Evolutionary conservation across 1,140 invertebrate species (phyloP), one percentile per base, ranked within the genome.

Genomic region (Saccostrea echinata): DNA sequence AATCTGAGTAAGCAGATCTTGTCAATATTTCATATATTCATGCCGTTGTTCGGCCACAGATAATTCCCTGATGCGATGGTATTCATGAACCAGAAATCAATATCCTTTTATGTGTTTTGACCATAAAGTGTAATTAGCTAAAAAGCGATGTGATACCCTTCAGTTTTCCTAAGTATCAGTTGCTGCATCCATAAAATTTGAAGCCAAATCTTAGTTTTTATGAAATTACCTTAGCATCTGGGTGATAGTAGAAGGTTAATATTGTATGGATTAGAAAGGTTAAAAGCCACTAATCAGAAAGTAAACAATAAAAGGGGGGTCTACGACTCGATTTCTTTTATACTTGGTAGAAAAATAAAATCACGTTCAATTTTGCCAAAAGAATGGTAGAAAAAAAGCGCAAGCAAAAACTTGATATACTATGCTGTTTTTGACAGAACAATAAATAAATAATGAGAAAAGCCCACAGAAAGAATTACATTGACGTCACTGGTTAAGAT

Each of bases 391-490:
- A 76, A 76, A 76, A 27, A 76, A 76, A 76, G 27, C 33, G 43
- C 68, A 76, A 13, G 68, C 43, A 16, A 16, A 33, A 76, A 30
- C 6, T 76, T 76, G 68, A 76, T 76, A 3, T 30, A 76, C 27
- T 76, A 27, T 24, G 27, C 68, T 30, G 30, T 30, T 76, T 76
- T 76, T 30, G 64, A 76, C 30, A 76, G 68, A 76, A 30, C 68
- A 76, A 76, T 76, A 76, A 76, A 76, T 76, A 30, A 76, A 76
- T 76, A 76, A 76, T 76, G 68, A 76, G 68, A 33, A 76, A 76
- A 76, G 68, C 68, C 68, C 27, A 12, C 27, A 27, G 27, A 76
- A 76, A 76, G 13, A 4, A 30, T 76, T 33, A 16, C 68, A 76
- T 76, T 76, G 68, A 76, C 68, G 68, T 76, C 68, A 76, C 27